Evolutionary conservation across 2,113 vertebrate genomes (phyloP).

Genomic region (Illadopsis cleaveri): DNA sequence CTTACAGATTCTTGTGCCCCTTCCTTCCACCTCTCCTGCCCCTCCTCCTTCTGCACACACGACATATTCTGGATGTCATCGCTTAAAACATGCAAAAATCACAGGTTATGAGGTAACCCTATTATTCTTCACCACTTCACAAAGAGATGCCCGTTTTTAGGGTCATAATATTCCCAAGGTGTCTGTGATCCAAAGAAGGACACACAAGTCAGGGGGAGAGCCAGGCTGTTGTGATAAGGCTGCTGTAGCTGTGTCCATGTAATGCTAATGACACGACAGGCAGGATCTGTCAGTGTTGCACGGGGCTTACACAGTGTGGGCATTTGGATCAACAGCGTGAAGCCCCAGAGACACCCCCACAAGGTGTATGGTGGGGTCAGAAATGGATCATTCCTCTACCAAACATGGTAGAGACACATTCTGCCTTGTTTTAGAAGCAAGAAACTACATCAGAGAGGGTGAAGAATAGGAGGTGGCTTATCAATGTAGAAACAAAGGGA

Average conservation of each 20-base stretch:
- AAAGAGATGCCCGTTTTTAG: background rate
- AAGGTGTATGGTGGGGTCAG: accelerated
- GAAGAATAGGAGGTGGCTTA: background rate
- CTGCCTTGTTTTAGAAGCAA: background rate
- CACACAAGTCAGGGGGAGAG: background rate
- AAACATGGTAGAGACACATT: background rate
- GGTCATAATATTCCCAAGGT: background rate
- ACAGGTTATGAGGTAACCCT: background rate
- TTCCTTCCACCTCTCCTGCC: background rate
- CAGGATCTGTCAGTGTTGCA: background rate
- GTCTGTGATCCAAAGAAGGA: background rate
- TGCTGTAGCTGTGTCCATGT: background rate
- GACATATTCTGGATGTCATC: background rate
- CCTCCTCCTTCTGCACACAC: background rate
- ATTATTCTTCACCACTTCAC: background rate
- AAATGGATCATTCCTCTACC: background rate
- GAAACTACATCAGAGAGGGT: background rate
- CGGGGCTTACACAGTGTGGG: background rate
- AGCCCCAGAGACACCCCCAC: background rate
- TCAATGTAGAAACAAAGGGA: background rate
- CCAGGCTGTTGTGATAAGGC: background rate
- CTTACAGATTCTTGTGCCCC: background rate
- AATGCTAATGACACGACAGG: background rate
- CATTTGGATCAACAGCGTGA: background rate
- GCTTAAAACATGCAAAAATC: background rate